These are phyloP conservation scores for Atethmia centrago DNA, from an alignment of 2,888 invertebrate species.

Conservation along the genomic window DNA sequence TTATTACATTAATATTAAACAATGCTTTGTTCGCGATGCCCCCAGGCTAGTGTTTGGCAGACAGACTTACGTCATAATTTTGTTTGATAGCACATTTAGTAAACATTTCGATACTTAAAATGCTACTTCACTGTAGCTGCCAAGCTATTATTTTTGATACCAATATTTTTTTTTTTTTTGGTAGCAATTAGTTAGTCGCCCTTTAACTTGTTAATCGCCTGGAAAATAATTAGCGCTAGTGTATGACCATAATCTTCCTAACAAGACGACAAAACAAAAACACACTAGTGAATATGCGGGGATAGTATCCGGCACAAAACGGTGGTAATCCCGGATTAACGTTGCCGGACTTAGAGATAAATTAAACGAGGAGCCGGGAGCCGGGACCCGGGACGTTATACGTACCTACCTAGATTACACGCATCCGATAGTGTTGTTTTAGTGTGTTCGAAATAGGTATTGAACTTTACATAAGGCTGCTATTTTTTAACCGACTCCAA, in stretches of 20 bases:
- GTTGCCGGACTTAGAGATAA: constrained; percentile 51
- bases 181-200: too few relatives aligned
- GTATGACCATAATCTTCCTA: constrained; percentile 3
- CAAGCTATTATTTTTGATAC: too few relatives aligned
- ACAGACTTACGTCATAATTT: constrained; percentile 20
- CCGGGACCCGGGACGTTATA: constrained; percentile 42
- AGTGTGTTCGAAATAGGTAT: constrained; percentile 22
- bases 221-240: background rate
- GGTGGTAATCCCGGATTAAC: constrained; percentile 60
- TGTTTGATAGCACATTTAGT: constrained; percentile 30
- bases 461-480: constrained; percentile 14
- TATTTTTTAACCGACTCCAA: too few relatives aligned
- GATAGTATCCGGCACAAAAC: constrained; percentile 51
- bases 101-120: constrained; percentile 22
- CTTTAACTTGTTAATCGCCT: too few relatives aligned
- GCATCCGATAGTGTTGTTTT: constrained; percentile 19
- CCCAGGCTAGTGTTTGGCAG: constrained; percentile 21
- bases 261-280: constrained; percentile 17
- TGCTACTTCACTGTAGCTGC: too few relatives aligned
- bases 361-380: constrained; percentile 54
- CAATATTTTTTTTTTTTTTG: too few relatives aligned
- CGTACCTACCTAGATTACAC: constrained; percentile 20
- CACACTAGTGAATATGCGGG: constrained; percentile 6
- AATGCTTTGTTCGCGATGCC: constrained; percentile 38
- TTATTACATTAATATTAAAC: constrained; percentile 46